Evolutionary conservation across 2,888 invertebrate genomes (phyloP).

Genomic region (Ennomos erosarius): DNA sequence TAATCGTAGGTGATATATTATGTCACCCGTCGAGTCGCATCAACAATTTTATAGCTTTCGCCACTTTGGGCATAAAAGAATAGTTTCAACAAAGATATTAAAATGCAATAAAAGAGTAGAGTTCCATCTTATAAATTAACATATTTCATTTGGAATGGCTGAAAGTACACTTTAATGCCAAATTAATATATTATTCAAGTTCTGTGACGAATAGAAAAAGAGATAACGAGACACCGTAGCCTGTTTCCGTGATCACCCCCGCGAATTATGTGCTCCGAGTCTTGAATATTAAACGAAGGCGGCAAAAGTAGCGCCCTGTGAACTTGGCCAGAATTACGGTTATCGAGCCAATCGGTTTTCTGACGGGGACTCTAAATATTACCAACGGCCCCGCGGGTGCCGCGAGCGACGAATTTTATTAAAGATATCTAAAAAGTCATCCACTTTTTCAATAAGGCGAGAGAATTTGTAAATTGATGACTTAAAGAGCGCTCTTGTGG

Average conservation of each 20-base stretch:
- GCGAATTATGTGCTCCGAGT: slow-evolving; percentile 73
- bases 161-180: slow-evolving; percentile 59
- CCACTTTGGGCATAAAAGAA: slow-evolving; percentile 35
- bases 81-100: slow-evolving; percentile 38
- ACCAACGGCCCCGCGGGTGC: slow-evolving; percentile 40
- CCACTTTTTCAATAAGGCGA: slow-evolving; percentile 57
- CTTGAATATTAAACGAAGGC: slow-evolving; percentile 72
- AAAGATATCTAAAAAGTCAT: slow-evolving; percentile 54
- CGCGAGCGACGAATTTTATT: slow-evolving; percentile 54
- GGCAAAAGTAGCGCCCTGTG: slow-evolving; percentile 60
- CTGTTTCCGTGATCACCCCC: slow-evolving; percentile 70
- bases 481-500: slow-evolving; percentile 42
- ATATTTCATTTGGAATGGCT: slow-evolving; percentile 51
- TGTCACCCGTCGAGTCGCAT: slow-evolving; percentile 8
- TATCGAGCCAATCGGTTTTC: slow-evolving; percentile 66
- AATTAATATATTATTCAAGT: slow-evolving; percentile 60
- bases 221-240: slow-evolving; percentile 68
- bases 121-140: slow-evolving; percentile 46
- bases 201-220: slow-evolving; percentile 69
- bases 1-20: too few species aligned
- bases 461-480: slow-evolving; percentile 49
- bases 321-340: slow-evolving; percentile 71
- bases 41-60: slow-evolving; percentile 29
- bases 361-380: slow-evolving; percentile 53
- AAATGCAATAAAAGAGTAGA: slow-evolving; percentile 47